Percentiles rank a stretch among this genome's conserved stretches.
These are phyloP conservation scores for Ctenodactylus gundi DNA, from an alignment of 2,113 vertebrate species.

Conservation along the genomic window DNA sequence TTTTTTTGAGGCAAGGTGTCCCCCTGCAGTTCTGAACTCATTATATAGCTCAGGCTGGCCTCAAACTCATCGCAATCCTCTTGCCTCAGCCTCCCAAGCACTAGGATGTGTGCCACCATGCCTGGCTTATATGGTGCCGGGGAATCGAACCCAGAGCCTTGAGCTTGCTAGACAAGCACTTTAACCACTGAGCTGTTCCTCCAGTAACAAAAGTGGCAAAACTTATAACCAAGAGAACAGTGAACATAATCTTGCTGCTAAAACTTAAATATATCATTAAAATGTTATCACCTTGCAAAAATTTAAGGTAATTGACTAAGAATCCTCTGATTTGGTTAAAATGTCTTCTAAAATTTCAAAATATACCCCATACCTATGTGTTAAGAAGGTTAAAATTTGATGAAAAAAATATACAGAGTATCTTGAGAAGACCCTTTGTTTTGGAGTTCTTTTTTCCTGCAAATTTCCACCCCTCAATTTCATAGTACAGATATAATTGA, in stretches of 20 bases:
- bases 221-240: neutral
- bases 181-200: too few species aligned
- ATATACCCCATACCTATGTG: neutral
- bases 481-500: conserved; percentile 52
- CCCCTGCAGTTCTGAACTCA: too few species aligned
- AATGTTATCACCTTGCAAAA: conserved; percentile 29
- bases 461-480: conserved; percentile 26
- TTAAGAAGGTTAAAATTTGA: conserved; percentile 20
- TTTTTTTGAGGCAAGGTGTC: too few species aligned
- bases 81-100: too few species aligned
- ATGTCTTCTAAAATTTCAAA: conserved; percentile 32
- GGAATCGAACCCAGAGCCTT: too few species aligned
- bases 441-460: neutral
- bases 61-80: too few species aligned
- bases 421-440: neutral
- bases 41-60: too few species aligned
- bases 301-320: conserved; percentile 36
- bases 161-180: too few species aligned
- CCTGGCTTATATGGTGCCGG: too few species aligned
- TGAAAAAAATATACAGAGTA: conserved; percentile 6
- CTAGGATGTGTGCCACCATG: too few species aligned
- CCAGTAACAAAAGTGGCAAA: neutral
- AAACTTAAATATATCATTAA: neutral
- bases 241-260: neutral
- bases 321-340: conserved; percentile 9